Percentiles rank a stretch among this genome's conserved stretches.
Conservation (phyloP, 1,140 invertebrate species). For the Pseudomyrmex dendroicus region DNA sequence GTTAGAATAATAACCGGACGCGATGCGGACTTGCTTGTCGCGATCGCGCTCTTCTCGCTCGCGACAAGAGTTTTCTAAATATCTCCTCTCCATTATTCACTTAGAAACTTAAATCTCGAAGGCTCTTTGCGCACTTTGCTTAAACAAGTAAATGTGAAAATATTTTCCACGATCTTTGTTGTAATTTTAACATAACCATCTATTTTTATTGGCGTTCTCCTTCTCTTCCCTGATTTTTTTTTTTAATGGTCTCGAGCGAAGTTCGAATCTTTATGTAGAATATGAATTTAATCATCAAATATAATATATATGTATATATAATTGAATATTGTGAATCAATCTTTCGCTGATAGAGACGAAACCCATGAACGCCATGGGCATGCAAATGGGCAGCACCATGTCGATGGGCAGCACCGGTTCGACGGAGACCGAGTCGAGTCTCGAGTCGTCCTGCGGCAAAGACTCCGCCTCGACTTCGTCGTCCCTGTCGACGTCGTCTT, state of each 20-base stretch:
- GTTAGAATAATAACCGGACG: conserved; percentile 46
- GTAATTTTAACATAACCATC: too few relatives aligned
- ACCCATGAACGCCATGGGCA: conserved; percentile 83
- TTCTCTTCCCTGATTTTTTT: too few relatives aligned
- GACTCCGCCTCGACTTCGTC: conserved; percentile 83
- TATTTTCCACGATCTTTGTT: neutral
- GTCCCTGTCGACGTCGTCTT: conserved; percentile 82
- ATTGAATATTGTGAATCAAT: too few relatives aligned
- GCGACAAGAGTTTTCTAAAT: neutral
- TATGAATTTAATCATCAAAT: too few relatives aligned
- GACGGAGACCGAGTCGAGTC: conserved; percentile 83
- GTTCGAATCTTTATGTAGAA: too few relatives aligned
- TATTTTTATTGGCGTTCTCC: neutral
- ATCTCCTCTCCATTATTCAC: neutral
- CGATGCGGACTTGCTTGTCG: neutral
- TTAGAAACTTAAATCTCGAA: conserved; percentile 1
- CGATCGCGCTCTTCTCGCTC: neutral
- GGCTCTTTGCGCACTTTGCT: neutral
- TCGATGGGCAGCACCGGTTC: conserved; percentile 84
- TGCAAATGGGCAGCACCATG: conserved; percentile 84
- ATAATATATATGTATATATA: too few relatives aligned
- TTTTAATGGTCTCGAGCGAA: too few relatives aligned
- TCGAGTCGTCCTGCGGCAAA: conserved; percentile 83
- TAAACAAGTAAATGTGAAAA: neutral
- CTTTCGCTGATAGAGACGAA: conserved; percentile 73